Percentiles rank a stretch among this genome's conserved stretches.
phyloP scores from a whole-genome alignment of 2,888 invertebrate genomes.

The Hesperia comma region DNA sequence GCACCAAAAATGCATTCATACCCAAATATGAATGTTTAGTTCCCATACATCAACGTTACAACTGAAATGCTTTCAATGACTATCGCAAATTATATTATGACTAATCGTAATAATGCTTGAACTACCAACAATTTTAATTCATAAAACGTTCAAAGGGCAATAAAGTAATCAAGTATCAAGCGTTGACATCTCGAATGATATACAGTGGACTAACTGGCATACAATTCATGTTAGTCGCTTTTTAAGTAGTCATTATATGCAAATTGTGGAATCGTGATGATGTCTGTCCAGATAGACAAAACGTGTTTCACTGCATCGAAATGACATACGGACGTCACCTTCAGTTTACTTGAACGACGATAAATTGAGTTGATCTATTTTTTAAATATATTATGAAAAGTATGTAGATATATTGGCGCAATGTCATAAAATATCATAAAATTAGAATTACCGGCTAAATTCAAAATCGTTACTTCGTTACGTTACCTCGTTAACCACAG shows the following conservation, averaged over 20 bases:
- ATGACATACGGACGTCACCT: slow-evolving; percentile 11
- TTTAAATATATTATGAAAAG: too few relatives aligned
- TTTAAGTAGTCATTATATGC: slow-evolving; percentile 77
- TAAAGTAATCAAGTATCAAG: slow-evolving; percentile 64
- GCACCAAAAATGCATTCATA: too few relatives aligned
- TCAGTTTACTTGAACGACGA: neutral
- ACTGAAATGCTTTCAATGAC: too few relatives aligned
- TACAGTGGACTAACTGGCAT: slow-evolving; percentile 60
- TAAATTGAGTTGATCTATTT: neutral
- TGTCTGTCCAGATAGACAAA: slow-evolving; percentile 61
- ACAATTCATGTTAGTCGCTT: slow-evolving; percentile 67
- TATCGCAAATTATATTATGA: too few relatives aligned
- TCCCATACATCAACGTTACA: too few relatives aligned
- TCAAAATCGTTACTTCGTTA: too few relatives aligned
- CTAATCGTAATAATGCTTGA: slow-evolving; percentile 13
- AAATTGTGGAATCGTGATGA: slow-evolving; percentile 70
- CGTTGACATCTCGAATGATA: slow-evolving; percentile 68
- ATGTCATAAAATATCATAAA: too few relatives aligned
- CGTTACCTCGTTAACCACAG: too few relatives aligned
- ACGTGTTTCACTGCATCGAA: slow-evolving; percentile 53
- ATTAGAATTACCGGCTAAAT: too few relatives aligned
- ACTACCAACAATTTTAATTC: slow-evolving; percentile 38
- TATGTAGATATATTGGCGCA: too few relatives aligned
- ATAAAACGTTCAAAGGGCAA: slow-evolving; percentile 40
- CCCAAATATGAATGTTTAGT: too few relatives aligned